Evolutionary conservation across 2,797 vertebrate genomes (phyloP), one percentile per base, ranked within the genome.

Genomic region (Hoplostethus mediterraneus): DNA sequence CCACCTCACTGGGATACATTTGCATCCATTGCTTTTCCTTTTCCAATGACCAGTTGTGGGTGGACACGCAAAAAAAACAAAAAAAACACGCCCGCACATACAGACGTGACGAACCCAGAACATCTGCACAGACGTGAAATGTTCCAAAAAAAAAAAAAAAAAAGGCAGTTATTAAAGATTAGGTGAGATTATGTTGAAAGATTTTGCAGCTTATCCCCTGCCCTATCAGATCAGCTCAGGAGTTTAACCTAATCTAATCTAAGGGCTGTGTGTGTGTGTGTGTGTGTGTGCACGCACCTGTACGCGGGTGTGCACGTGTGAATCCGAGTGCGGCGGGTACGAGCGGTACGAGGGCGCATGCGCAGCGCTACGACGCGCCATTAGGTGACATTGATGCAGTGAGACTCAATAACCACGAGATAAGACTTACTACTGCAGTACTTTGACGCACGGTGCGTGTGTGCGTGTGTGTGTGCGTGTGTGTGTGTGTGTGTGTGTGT

Each of bases 371-470:
- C 67, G 54, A 42, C 49, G 67, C 38, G 47, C 53, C 7, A 75
- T 80, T 81, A 84, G 79, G 1, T 33, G 31, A 63, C 44, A 70
- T n/a, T 55, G 54, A 79, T 69, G 54, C 52, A 49, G 40, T 47
- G 60, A 80, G 62, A 49, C 54, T 53, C 45, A 79, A 79, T 67
- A 75, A 71, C 47, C 64, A 80, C 14, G 67, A 80, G 62, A 79
- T 77, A 77, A 82, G 54, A 87, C 77, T 65, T 80, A 64, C 52
- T 73, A 38, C 44, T 72, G 49, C 36, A 77, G 84, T 71, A 21
- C 70, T 52, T 82, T 73, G 72, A 30, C 75, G 71, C 68, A 38
- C 47, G 77, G 82, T 61, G 73, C 2, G 21, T 63, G 17, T 53
- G 66, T 61, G 25, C 1, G 21, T 21, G 21, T 21, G 21, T 21